These are phyloP conservation scores for Psittacus erithacus DNA, from an alignment of 2,113 vertebrate species.

Conservation along the genomic window DNA sequence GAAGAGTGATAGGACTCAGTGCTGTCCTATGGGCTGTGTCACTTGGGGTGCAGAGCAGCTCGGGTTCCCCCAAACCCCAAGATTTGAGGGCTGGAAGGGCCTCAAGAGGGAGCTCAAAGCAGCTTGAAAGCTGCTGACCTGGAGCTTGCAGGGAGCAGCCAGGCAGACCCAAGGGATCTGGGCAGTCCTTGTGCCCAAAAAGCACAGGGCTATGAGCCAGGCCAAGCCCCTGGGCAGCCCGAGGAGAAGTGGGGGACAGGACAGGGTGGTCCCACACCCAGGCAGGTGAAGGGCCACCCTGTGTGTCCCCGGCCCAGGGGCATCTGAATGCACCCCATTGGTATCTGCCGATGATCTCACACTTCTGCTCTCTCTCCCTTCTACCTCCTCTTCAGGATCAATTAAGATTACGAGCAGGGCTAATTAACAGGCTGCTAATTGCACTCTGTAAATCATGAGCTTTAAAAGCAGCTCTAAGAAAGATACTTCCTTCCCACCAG, in stretches of 20 bases:
- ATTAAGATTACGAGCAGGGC: not conserved
- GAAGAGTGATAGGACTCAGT: accelerated
- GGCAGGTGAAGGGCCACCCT: not conserved
- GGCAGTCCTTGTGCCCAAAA: not conserved
- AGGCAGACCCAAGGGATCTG: accelerated
- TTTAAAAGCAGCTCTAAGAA: not conserved
- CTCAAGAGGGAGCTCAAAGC: slow-evolving; percentile 35
- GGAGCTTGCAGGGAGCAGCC: not conserved
- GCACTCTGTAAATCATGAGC: not conserved
- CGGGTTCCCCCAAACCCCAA: accelerated
- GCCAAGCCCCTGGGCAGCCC: not conserved
- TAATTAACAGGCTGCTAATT: slow-evolving; percentile 48
- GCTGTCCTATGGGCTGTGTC: accelerated
- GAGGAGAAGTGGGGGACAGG: accelerated
- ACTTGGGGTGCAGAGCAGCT: not conserved
- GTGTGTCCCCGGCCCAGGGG: not conserved
- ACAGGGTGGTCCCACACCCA: accelerated
- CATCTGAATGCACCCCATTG: accelerated
- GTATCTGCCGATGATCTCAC: accelerated
- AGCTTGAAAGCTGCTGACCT: not conserved
- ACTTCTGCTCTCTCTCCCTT: not conserved
- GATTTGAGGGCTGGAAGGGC: not conserved
- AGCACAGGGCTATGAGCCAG: accelerated
- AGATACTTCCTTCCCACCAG: not conserved
- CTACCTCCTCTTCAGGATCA: not conserved